phyloP scores from a whole-genome alignment of 2,888 invertebrate genomes.

The Nudaria mundana region DNA sequence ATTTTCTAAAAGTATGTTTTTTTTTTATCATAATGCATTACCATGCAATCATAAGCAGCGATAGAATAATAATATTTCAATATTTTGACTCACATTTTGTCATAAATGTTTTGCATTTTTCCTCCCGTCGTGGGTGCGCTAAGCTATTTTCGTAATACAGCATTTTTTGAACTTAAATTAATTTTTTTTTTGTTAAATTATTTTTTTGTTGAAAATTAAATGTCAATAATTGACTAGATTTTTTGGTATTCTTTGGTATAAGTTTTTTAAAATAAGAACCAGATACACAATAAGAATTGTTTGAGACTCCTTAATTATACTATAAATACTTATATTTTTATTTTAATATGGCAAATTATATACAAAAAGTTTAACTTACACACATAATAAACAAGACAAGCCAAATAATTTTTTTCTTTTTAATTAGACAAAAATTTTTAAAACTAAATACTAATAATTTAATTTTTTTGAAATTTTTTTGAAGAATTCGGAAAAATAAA shows the following conservation, averaged over 20 bases:
- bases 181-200: too few relatives aligned
- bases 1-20: constrained; percentile 62
- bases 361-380: constrained; percentile 13
- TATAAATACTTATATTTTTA: constrained; percentile 14
- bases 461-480: not conserved
- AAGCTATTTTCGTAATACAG: constrained; percentile 30
- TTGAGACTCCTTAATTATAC: constrained; percentile 12
- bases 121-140: constrained; percentile 25
- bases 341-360: constrained; percentile 16
- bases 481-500: constrained; percentile 24
- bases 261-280: constrained; percentile 10
- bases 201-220: too few relatives aligned
- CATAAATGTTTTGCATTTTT: constrained; percentile 35
- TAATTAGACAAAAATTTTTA: not conserved
- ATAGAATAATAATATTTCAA: constrained; percentile 58
- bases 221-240: constrained; percentile 31
- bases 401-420: constrained; percentile 7
- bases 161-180: too few relatives aligned
- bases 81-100: constrained; percentile 74
- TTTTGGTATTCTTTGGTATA: constrained; percentile 15
- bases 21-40: constrained; percentile 47
- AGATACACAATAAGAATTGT: constrained; percentile 7
- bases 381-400: constrained; percentile 2
- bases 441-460: not conserved
- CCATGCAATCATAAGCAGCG: constrained; percentile 67